Conservation (phyloP, 2,797 vertebrate genomes). For the Mormyrops boulengeri region DNA sequence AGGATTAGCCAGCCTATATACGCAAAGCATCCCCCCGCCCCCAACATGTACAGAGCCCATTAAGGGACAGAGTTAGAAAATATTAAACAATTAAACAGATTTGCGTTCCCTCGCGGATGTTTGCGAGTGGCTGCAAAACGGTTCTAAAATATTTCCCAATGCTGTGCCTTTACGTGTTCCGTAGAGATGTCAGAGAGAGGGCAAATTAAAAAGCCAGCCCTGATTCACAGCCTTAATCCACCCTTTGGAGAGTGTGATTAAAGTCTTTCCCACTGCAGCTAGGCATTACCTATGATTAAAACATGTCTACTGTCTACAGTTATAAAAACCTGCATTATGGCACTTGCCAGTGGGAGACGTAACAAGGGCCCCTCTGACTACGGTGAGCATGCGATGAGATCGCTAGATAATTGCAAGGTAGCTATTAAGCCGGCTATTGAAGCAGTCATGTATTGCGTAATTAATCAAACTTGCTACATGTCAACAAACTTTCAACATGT, state of each 20-base stretch:
- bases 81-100: not conserved
- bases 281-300: not conserved
- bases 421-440: not conserved
- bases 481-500: not conserved
- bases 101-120: not conserved
- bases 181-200: not conserved
- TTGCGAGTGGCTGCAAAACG: not conserved
- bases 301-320: not conserved
- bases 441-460: not conserved
- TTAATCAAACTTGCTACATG: not conserved
- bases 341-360: not conserved
- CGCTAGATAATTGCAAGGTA: not conserved
- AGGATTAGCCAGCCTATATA: not conserved
- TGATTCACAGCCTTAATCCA: not conserved
- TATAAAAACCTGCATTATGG: not conserved
- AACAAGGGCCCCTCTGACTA: not conserved
- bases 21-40: not conserved
- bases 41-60: not conserved
- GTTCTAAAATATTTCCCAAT: not conserved
- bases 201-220: not conserved
- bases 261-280: not conserved
- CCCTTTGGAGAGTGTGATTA: not conserved
- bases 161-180: not conserved
- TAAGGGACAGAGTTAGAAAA: not conserved
- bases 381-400: not conserved